phyloP scores from a whole-genome alignment of 53 echinoderm and acorn worm genomes.

The Mesocentrotus franciscanus region DNA sequence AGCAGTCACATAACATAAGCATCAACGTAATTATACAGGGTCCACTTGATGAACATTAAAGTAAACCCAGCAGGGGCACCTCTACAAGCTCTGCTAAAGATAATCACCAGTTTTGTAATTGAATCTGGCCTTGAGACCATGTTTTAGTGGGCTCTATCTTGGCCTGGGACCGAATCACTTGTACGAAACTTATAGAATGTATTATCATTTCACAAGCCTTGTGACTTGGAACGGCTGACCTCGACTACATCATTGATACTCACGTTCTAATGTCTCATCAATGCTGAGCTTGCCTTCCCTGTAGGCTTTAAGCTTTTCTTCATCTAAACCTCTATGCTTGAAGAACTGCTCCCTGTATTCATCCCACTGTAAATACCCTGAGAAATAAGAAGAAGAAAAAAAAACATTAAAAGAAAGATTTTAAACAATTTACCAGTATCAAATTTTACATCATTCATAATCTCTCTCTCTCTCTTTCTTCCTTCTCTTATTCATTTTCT shows the following conservation, averaged over 20 bases:
- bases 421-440: background rate
- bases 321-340: constrained; percentile 84
- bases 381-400: background rate
- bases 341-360: constrained; percentile 93
- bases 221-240: too few species aligned
- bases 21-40: too few species aligned
- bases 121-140: too few species aligned
- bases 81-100: background rate
- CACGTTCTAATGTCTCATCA: constrained; percentile 85
- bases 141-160: too few species aligned
- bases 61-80: too few species aligned
- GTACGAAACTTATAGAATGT: too few species aligned
- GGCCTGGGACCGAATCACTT: too few species aligned
- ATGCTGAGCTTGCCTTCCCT: constrained; percentile 75
- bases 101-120: too few species aligned
- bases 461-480: background rate
- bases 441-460: background rate
- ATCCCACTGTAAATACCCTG: constrained; percentile 86
- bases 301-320: constrained; percentile 74
- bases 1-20: too few species aligned
- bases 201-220: too few species aligned
- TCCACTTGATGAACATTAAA: too few species aligned
- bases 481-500: too few species aligned
- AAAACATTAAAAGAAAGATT: background rate
- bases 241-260: background rate